Base-by-base conservation (phyloP, 2,113 vertebrate genomes). In the Heterochromis multidens region DNA sequence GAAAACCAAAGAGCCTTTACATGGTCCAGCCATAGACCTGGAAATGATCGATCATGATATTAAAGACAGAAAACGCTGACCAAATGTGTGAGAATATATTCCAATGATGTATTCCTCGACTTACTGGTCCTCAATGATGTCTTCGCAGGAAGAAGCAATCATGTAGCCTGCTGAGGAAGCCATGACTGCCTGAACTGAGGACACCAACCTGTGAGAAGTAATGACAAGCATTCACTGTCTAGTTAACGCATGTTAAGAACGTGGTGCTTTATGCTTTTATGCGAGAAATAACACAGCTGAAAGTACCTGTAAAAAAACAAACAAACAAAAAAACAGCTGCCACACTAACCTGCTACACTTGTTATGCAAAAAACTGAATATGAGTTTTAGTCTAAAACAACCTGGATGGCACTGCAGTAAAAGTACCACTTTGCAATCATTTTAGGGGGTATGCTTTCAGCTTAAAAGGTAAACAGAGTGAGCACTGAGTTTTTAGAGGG, bases 81-180 rank as follows among this genome's bases (percentile, higher is more conserved):
- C 4, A 6, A 65, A 76, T 2, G 6, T 1, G 7, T 23, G n/a
- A 21, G 3, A 80, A n/a, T 52, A 54, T 54, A 74, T 74, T 54
- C 70, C 46, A 54, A 40, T 13, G 12, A 46, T 27, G 7, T 67
- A 43, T 43, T 31, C 58, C 14, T 83, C 27, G 10, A 96, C 97
- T 97, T 94, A 98, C 97, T 97, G 96, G 94, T 97, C 97, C 87
- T 98, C 95, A 13, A 98, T 96, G 95, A 98, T 95, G 94, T 98
- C 97, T 87, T 97, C 91, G 92, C 97, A 97, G 92, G 97, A 97
- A 17, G 96, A 95, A 90, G 97, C 96, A 82, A 98, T 96, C 54
- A 98, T 97, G 93, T 97, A 97, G 77, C 97, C 97, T 21, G 97
- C 97, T 3, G 97, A 97, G 49, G 97, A 97, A 60, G 97, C 97